Evolutionary conservation across 2,888 invertebrate species (phyloP).

Genomic region (Augiades crinisus): DNA sequence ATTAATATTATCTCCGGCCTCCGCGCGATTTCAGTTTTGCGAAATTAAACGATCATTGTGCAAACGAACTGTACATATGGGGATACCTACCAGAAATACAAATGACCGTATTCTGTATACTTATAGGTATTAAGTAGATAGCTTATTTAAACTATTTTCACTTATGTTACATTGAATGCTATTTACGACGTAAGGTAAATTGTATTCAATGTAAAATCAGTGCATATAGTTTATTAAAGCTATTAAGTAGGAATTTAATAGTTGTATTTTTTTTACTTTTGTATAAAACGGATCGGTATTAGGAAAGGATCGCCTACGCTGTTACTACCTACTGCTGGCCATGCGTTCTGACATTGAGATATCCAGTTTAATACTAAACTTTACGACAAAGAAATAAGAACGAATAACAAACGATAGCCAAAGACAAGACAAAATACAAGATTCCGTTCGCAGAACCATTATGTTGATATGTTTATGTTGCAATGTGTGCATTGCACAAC

Average conservation of each 20-base stretch:
- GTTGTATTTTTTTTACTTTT: too few relatives aligned
- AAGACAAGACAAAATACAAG: slow-evolving; percentile 34
- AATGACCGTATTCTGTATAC: too few relatives aligned
- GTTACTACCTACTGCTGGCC: slow-evolving; percentile 48
- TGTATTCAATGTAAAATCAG: too few relatives aligned
- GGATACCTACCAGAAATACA: too few relatives aligned
- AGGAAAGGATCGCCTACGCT: slow-evolving; percentile 59
- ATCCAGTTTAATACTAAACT: slow-evolving; percentile 38
- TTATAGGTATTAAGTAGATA: too few relatives aligned
- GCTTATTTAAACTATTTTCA: too few relatives aligned
- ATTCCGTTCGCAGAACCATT: slow-evolving; percentile 47
- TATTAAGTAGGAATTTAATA: too few relatives aligned
- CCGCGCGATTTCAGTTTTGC: slow-evolving; percentile 2
- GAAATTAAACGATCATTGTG: slow-evolving; percentile 11
- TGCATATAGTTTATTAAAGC: too few relatives aligned
- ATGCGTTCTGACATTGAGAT: slow-evolving; percentile 42
- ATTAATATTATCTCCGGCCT: slow-evolving; percentile 7
- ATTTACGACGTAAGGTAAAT: too few relatives aligned
- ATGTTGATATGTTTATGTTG: slow-evolving; percentile 43
- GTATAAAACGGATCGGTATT: too few relatives aligned
- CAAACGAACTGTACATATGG: too few relatives aligned
- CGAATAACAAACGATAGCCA: not conserved
- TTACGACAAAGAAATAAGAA: slow-evolving; percentile 34
- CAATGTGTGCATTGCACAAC: slow-evolving; percentile 58
- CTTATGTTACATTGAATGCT: too few relatives aligned